These are phyloP conservation scores for Gambusia holbrooki DNA, from an alignment of 2,113 vertebrate genomes.

Conservation along the genomic window DNA sequence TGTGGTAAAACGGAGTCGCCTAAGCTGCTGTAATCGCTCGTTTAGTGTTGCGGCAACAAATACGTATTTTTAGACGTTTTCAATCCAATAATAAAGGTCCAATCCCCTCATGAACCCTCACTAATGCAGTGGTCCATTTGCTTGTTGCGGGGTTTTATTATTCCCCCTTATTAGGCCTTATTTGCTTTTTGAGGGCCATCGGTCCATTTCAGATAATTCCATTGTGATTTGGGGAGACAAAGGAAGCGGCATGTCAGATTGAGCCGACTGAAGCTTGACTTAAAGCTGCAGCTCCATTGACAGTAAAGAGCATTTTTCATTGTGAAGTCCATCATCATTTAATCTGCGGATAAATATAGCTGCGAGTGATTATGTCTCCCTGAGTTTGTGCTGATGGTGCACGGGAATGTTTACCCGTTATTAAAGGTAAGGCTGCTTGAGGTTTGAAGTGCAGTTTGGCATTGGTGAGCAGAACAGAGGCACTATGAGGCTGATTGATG, in stretches of 20 bases:
- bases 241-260: conserved; percentile 41
- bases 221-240: conserved; percentile 52
- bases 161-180: conserved; percentile 59
- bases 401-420: conserved; percentile 36
- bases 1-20: conserved; percentile 59
- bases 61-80: conserved; percentile 54
- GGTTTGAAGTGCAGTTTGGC: conserved; percentile 45
- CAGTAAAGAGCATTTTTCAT: conserved; percentile 59
- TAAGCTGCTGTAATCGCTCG: conserved; percentile 74
- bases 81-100: conserved; percentile 58
- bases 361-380: conserved; percentile 64
- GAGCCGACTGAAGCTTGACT: conserved; percentile 53
- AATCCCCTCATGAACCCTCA: conserved; percentile 56
- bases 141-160: conserved; percentile 46
- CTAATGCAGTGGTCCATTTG: conserved; percentile 54
- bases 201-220: conserved; percentile 48
- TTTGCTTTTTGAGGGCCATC: conserved; percentile 28
- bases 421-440: conserved; percentile 34
- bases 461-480: conserved; percentile 22
- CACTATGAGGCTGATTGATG: conserved; percentile 20
- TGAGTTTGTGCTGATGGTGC: conserved; percentile 57
- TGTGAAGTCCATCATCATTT: conserved; percentile 69
- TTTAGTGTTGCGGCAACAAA: conserved; percentile 70
- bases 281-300: conserved; percentile 60
- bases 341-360: conserved; percentile 75